These are phyloP conservation scores for Heliopora coerulea DNA, from an alignment of 92 coral and sea anemone genomes.

Conservation along the genomic window DNA sequence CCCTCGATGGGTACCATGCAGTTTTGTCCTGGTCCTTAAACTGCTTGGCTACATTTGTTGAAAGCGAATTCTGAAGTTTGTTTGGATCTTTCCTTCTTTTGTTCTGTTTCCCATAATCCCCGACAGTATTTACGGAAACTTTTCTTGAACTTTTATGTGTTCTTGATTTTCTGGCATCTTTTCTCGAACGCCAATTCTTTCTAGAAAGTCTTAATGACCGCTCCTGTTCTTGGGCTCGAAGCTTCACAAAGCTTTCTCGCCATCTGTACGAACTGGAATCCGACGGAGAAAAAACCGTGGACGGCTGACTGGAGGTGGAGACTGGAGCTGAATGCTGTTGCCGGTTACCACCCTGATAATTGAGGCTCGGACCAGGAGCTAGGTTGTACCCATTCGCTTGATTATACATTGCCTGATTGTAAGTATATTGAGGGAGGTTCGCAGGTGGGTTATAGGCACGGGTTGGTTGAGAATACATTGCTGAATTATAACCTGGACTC, in stretches of 20 bases:
- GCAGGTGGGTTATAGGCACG: conserved; percentile 6
- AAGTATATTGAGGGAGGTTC: background rate
- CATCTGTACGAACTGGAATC: conserved; percentile 42
- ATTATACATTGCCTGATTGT: conserved; percentile 7
- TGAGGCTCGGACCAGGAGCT: background rate
- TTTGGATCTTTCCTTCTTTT: background rate
- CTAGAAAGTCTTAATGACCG: conserved; percentile 2
- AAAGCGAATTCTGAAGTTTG: too few species aligned
- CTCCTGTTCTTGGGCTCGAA: conserved; percentile 27
- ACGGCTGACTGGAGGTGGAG: background rate
- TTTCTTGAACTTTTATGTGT: background rate
- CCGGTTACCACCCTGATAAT: background rate
- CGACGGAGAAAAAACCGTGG: conserved; percentile 14
- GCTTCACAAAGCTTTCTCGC: conserved; percentile 33
- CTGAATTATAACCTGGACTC: background rate
- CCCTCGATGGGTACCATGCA: too few species aligned
- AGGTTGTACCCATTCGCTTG: conserved; percentile 2
- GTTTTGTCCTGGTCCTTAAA: too few species aligned
- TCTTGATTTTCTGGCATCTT: background rate
- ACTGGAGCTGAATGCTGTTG: background rate
- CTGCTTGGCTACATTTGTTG: too few species aligned
- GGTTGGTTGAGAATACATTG: conserved; percentile 9
- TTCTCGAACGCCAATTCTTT: background rate
- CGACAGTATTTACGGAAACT: background rate
- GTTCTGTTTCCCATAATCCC: background rate